Conservation (phyloP, 2,113 vertebrate species). For the Xiphorhynchus elegans region DNA sequence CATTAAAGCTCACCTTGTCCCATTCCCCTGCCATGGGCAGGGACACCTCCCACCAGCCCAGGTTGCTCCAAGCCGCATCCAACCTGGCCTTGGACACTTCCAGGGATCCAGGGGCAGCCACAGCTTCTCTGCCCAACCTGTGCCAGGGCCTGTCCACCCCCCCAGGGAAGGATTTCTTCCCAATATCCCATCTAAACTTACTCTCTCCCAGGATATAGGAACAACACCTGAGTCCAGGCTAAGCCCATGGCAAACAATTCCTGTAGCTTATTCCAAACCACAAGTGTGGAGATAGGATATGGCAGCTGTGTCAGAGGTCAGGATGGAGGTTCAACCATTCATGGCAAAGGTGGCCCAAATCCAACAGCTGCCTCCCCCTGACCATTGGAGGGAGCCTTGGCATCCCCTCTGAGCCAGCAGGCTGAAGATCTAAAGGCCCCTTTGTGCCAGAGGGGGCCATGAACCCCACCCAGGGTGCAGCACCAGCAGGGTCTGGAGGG, state of each 20-base stretch:
- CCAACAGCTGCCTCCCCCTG: rapidly evolving
- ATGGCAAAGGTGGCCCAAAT: not conserved
- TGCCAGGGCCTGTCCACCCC: not conserved
- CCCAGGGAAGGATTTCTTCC: not conserved
- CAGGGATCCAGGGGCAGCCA: not conserved
- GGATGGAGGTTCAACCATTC: not conserved
- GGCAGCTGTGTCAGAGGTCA: not conserved
- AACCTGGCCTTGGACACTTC: not conserved
- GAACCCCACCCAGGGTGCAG: not conserved
- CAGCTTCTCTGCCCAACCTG: not conserved
- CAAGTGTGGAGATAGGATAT: not conserved
- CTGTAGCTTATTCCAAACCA: not conserved
- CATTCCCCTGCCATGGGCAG: not conserved
- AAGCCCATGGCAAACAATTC: rapidly evolving
- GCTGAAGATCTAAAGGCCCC: not conserved
- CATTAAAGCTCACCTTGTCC: not conserved
- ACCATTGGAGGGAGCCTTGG: not conserved
- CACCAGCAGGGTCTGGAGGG: not conserved
- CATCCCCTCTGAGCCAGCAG: not conserved
- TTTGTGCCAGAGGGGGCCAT: rapidly evolving
- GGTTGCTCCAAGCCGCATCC: not conserved
- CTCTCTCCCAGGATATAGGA: not conserved
- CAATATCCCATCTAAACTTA: not conserved
- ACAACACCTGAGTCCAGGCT: rapidly evolving
- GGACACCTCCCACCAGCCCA: not conserved